Conservation (phyloP, 2,888 invertebrate species). For the Cylindroiulus punctatus region DNA sequence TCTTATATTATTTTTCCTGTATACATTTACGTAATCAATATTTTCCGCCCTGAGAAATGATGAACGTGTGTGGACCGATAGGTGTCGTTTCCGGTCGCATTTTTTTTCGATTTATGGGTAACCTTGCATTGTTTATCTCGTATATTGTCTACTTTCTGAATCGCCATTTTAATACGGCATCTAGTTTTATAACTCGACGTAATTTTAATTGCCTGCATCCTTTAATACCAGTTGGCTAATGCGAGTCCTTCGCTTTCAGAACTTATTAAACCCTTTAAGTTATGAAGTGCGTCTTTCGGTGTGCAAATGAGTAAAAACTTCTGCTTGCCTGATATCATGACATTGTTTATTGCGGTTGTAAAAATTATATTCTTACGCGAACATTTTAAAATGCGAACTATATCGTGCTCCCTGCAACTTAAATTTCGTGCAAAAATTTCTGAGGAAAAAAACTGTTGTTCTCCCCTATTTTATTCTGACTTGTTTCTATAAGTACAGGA, state of each 20-base stretch:
- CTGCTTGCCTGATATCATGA: background rate
- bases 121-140: constrained; percentile 35
- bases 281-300: background rate
- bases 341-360: constrained; percentile 4
- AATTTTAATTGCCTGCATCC: constrained; percentile 36
- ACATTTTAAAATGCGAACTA: background rate
- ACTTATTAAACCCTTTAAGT: background rate
- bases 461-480: constrained; percentile 36
- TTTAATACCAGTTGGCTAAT: constrained; percentile 17
- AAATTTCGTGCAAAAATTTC: constrained; percentile 27
- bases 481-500: constrained; percentile 36
- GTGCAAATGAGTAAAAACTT: background rate
- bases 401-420: constrained; percentile 14
- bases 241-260: background rate
- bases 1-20: background rate
- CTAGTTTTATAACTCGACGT: constrained; percentile 39
- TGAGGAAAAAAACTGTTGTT: background rate
- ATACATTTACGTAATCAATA: constrained; percentile 34
- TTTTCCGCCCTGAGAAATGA: constrained; percentile 17
- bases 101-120: background rate
- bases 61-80: background rate
- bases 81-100: constrained; percentile 35
- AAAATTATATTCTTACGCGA: background rate
- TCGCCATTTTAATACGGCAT: background rate
- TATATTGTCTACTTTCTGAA: constrained; percentile 17